Evolutionary conservation across 2,113 vertebrate genomes (phyloP).

Genomic region (Clarias batrachus): DNA sequence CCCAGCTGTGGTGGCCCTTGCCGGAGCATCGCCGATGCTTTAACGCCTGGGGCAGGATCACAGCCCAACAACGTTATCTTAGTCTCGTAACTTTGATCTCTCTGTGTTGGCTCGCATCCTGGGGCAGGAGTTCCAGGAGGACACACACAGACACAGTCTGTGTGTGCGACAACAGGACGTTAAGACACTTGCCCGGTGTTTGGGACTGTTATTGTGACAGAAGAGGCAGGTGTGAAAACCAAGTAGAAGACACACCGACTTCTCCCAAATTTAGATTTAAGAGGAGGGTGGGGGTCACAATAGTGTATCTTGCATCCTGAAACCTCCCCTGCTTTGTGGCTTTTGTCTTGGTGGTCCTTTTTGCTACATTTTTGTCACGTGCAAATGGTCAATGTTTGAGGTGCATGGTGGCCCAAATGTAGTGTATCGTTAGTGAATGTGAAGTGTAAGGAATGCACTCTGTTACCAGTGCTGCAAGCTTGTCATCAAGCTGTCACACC

Average conservation of each 20-base stretch:
- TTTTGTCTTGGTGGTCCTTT: slow-evolving; percentile 75
- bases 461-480: background rate
- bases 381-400: slow-evolving; percentile 61
- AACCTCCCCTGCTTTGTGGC: slow-evolving; percentile 47
- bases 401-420: slow-evolving; percentile 53
- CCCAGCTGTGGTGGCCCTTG: background rate
- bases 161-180: slow-evolving; percentile 54
- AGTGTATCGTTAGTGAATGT: slow-evolving; percentile 37
- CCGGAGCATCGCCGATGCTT: slow-evolving; percentile 37
- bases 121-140: slow-evolving; percentile 61
- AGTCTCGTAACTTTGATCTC: slow-evolving; percentile 68
- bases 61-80: slow-evolving; percentile 62
- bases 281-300: slow-evolving; percentile 14
- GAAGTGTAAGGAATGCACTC: background rate
- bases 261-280: slow-evolving; percentile 47
- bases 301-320: slow-evolving; percentile 41
- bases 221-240: slow-evolving; percentile 68
- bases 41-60: slow-evolving; percentile 64
- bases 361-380: slow-evolving; percentile 66
- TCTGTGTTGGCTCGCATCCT: slow-evolving; percentile 25
- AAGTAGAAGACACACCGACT: slow-evolving; percentile 42
- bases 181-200: slow-evolving; percentile 55
- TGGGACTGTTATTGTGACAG: slow-evolving; percentile 53
- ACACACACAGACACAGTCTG: slow-evolving; percentile 61
- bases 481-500: slow-evolving; percentile 22